A percentile compares a stretch with the other conserved stretches of the same genome.
phyloP scores from a whole-genome alignment of 2,888 invertebrate genomes.

The Oscheius myriophilus region DNA sequence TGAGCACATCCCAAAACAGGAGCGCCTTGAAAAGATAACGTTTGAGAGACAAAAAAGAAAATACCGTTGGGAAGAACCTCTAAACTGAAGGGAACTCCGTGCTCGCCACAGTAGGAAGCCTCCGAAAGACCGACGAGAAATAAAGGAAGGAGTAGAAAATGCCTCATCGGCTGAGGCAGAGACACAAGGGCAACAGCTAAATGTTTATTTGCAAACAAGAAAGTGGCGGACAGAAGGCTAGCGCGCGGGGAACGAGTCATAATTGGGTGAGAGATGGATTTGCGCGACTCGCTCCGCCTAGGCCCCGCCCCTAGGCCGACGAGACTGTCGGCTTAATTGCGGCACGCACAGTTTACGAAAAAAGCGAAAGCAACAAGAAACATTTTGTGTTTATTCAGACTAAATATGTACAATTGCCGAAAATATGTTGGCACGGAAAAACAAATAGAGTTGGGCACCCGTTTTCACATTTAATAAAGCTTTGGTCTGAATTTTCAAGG shows the following conservation, averaged over 20 bases:
- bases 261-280: slow-evolving; percentile 25
- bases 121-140: neutral
- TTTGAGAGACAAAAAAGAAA: slow-evolving; percentile 2
- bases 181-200: neutral
- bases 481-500: no score
- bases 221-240: slow-evolving; percentile 13
- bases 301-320: slow-evolving; percentile 5
- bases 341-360: neutral
- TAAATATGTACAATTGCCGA: slow-evolving; percentile 1
- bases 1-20: slow-evolving; percentile 69
- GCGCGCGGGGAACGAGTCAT: slow-evolving; percentile 25
- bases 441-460: no score
- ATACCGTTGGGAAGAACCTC: slow-evolving; percentile 60
- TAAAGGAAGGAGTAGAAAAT: slow-evolving; percentile 3
- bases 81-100: slow-evolving; percentile 67
- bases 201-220: slow-evolving; percentile 12
- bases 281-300: slow-evolving; percentile 7
- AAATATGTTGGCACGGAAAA: neutral
- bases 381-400: neutral
- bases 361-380: neutral
- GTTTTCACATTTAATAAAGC: no score
- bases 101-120: slow-evolving; percentile 64
- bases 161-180: slow-evolving; percentile 20
- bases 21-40: slow-evolving; percentile 34
- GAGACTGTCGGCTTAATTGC: slow-evolving; percentile 13